Evolutionary conservation across 2,113 vertebrate species (phyloP).

Genomic region (Alligator mississippiensis): DNA sequence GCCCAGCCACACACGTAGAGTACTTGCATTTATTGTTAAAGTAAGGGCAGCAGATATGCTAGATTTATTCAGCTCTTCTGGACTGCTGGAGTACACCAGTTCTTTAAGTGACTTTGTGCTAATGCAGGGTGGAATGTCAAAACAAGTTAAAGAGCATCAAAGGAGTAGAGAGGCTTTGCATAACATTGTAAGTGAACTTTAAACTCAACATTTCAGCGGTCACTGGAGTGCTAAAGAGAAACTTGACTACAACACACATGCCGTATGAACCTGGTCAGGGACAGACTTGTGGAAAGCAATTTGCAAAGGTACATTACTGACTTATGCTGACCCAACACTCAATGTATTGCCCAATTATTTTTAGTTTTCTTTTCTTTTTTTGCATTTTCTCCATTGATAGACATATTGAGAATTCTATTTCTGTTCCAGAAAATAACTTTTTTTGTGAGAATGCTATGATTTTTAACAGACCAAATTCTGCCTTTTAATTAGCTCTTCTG

Average conservation of each 20-base stretch:
- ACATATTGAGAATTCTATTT: too few relatives aligned
- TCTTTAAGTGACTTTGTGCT: neutral
- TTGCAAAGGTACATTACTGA: neutral
- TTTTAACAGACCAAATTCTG: neutral
- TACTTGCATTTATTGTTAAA: neutral
- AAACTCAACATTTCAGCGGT: neutral
- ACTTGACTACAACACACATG: neutral
- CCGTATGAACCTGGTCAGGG: neutral
- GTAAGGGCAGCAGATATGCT: neutral
- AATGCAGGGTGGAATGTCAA: neutral
- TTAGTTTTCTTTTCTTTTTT: too few relatives aligned
- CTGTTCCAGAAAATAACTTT: too few relatives aligned
- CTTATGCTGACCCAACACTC: neutral
- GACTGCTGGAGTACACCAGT: neutral
- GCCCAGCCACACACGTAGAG: neutral
- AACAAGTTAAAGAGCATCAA: neutral
- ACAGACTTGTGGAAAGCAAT: neutral
- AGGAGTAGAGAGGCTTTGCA: neutral
- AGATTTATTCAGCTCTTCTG: neutral
- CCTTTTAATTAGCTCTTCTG: neutral
- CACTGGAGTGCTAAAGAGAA: neutral
- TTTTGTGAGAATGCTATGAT: neutral
- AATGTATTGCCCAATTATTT: neutral
- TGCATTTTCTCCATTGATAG: too few relatives aligned
- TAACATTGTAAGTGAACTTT: neutral